Evolutionary conservation across 1,140 invertebrate species (phyloP).

Genomic region (Apis mellifera): Amel_HAv3.1 CM009934.2:4531001-4531500

Average conservation of each 20-base stretch:
- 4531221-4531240: conserved; percentile 23
- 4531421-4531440: no score
- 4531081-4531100: conserved; percentile 15
- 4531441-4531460: not conserved
- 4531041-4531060: conserved; percentile 34
- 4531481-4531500: not conserved
- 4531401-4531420: not conserved
- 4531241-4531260: not conserved
- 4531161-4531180: conserved; percentile 57
- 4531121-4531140: conserved; percentile 63
- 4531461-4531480: not conserved
- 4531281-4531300: conserved; percentile 13
- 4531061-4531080: conserved; percentile 5
- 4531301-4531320: conserved; percentile 61
- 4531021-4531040: not conserved
- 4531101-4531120: not conserved
- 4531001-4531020: not conserved
- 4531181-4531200: conserved; percentile 58
- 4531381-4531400: not conserved
- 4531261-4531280: not conserved
- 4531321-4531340: conserved; percentile 67
- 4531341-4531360: not conserved
- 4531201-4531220: conserved; percentile 24
- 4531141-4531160: conserved; percentile 75
- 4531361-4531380: no score